Evolutionary conservation across 1,140 invertebrate species (phyloP), one percentile per base, ranked within the genome.

Genomic region (Panonychus citri): DNA sequence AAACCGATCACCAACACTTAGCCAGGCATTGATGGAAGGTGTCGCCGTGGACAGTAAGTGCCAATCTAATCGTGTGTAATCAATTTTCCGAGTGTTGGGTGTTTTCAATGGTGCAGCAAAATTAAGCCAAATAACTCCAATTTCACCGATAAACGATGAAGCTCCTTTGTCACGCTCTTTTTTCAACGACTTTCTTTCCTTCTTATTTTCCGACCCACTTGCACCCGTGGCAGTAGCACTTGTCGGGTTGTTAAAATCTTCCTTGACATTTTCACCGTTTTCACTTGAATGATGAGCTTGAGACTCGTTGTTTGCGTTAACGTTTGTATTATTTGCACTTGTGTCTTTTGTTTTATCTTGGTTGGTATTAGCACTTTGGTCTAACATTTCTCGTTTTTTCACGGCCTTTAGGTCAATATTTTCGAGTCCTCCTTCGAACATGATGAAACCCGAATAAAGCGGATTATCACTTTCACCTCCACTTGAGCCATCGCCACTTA

Each of bases 381-480:
- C 30, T 63, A 77, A 74, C 49, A 78, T 75, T 15, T 72, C 70
- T 37, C 70, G 59, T 74, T 76, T 67, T 80, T 84, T 63, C 3
- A 74, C 70, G n/a, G 83, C 77, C 68, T 85, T 89, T 1, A 91
- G 70, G 37, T 79, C 79, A 13, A 91, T 78, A 19, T 86, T 85
- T 73, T 96, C 89, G 2, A 94, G 69, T 1, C 90, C 90, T 69
- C 84, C 87, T 69, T 95, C 90, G 67, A 91, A 93, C 88, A 95
- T 94, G 52, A 95, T 93, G 65, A 88, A 93, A 25, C 89, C 89
- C 24, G 25, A 57, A 24, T 19, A 50, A 51, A 27, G 39, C 2
- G 8, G 15, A 17, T 7, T 24, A 19, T 51, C 49, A 30, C 7
- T 27, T 27, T 51, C 49, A 51, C 19, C 15, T 27, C 28, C n/a